Conservation (phyloP, 2,113 vertebrate genomes). For the Corythoichthys intestinalis region DNA sequence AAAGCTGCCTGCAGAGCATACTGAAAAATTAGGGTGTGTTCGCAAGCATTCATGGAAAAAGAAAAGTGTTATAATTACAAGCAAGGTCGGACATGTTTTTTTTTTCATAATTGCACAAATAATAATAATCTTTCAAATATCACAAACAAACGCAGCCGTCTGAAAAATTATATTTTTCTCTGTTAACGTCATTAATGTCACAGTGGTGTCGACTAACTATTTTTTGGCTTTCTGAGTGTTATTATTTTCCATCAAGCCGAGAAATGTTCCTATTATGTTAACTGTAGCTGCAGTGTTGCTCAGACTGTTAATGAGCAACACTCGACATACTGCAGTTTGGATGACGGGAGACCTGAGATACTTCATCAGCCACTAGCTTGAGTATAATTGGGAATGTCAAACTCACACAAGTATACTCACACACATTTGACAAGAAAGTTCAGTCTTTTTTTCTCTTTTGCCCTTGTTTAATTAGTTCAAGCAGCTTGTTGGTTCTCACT, state of each 20-base stretch:
- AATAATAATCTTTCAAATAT: conserved; percentile 49
- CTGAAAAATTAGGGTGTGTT: conserved; percentile 17
- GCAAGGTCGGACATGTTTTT: conserved; percentile 42
- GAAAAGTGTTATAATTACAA: conserved; percentile 26
- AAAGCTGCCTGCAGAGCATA: conserved; percentile 8
- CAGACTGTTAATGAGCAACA: conserved; percentile 39
- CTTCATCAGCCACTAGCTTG: conserved; percentile 19
- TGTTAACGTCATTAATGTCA: conserved; percentile 49
- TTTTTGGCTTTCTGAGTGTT: conserved; percentile 19
- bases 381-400: conserved; percentile 36
- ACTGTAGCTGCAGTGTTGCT: conserved; percentile 36
- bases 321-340: conserved; percentile 10
- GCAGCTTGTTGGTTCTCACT: conserved; percentile 23
- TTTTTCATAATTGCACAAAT: conserved; percentile 58
- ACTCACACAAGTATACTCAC: not conserved
- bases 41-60: not conserved
- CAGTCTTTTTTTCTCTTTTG: conserved; percentile 12
- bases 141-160: conserved; percentile 56
- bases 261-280: conserved; percentile 51
- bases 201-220: conserved; percentile 45
- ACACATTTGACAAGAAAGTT: conserved; percentile 14
- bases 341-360: conserved; percentile 10
- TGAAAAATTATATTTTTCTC: conserved; percentile 63
- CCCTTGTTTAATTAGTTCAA: conserved; percentile 40
- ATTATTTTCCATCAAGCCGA: conserved; percentile 52